Conservation (phyloP, 1,140 invertebrate species). For the Pollicipes pollicipes region DNA sequence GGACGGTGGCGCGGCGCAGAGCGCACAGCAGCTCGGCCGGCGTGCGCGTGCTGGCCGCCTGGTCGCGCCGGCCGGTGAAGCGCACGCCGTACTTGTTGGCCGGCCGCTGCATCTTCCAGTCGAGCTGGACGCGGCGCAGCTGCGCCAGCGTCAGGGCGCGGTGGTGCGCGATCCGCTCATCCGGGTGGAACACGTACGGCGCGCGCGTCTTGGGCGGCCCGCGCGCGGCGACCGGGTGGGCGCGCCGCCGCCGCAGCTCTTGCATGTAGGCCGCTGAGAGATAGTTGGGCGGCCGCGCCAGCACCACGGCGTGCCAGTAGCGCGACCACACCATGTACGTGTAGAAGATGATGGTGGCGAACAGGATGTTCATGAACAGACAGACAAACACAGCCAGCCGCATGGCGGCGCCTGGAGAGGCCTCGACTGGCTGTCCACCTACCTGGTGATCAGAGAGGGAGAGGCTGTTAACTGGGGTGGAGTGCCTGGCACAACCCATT, state of each 20-base stretch:
- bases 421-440: no score
- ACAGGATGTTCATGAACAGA: constrained; percentile 8
- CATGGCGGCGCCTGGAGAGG: no score
- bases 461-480: no score
- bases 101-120: not conserved
- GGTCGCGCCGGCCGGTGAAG: constrained; percentile 14
- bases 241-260: not conserved
- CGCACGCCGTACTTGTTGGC: constrained; percentile 17
- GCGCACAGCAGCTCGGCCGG: constrained; percentile 15
- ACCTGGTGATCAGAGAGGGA: no score
- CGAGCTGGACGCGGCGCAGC: not conserved
- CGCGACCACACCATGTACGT: constrained; percentile 3
- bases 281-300: not conserved
- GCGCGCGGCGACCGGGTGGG: not conserved
- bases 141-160: not conserved
- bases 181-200: constrained; percentile 14
- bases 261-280: not conserved
- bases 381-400: constrained; percentile 4
- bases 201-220: not conserved
- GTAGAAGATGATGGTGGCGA: not conserved
- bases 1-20: constrained; percentile 7
- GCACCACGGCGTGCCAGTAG: not conserved
- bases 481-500: no score
- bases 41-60: constrained; percentile 8
- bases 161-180: not conserved